phyloP scores from a whole-genome alignment of 2,113 vertebrate genomes.

The Danionella cerebrum region DNA sequence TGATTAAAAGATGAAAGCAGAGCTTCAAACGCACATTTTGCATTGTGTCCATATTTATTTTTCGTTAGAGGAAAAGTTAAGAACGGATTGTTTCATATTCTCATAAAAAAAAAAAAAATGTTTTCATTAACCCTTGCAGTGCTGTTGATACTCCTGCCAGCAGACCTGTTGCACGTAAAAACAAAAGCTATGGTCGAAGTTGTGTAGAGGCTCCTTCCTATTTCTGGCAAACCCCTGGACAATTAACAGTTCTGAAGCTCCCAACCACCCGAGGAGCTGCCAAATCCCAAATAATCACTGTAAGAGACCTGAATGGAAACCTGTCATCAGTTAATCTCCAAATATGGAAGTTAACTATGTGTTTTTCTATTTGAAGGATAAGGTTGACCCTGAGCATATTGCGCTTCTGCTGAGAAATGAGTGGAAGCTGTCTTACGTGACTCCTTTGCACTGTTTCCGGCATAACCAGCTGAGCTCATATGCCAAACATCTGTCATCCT shows the following conservation, averaged over 20 bases:
- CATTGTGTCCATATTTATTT: no score
- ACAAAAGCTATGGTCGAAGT: constrained; percentile 39
- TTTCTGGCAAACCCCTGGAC: constrained; percentile 37
- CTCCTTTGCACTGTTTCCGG: constrained; percentile 77
- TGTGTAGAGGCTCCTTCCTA: constrained; percentile 33
- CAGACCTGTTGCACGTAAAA: constrained; percentile 14
- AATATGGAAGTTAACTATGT: not conserved
- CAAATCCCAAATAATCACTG: constrained; percentile 30
- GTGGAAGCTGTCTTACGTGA: constrained; percentile 84
- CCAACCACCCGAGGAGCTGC: constrained; percentile 32
- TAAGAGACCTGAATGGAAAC: constrained; percentile 1
- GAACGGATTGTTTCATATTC: no score
- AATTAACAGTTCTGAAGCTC: constrained; percentile 27
- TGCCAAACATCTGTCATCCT: constrained; percentile 68
- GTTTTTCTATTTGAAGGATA: constrained; percentile 52
- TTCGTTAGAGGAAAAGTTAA: no score
- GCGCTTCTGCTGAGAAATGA: constrained; percentile 68
- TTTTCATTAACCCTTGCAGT: not conserved
- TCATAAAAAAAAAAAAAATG: no score
- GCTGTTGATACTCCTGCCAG: constrained; percentile 15
- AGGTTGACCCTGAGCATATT: constrained; percentile 54
- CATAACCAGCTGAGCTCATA: constrained; percentile 67
- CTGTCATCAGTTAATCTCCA: not conserved
- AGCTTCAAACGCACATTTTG: no score
- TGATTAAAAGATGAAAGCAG: no score